Evolutionary conservation across 2,113 vertebrate genomes (phyloP), one percentile per base, ranked within the genome.

Genomic region (Steatornis caripensis): DNA sequence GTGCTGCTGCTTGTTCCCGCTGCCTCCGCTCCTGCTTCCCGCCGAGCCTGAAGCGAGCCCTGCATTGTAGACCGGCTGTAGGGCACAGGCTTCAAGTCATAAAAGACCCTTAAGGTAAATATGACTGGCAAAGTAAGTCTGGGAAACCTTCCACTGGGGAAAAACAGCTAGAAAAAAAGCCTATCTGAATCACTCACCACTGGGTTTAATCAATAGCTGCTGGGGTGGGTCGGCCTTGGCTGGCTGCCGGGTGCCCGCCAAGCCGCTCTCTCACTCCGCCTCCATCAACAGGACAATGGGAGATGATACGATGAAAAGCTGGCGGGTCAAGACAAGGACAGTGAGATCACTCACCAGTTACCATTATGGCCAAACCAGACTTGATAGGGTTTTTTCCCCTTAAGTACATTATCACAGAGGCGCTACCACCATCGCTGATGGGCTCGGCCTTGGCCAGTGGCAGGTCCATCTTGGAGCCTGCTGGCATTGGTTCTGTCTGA

Each of bases 401-500:
- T 49, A 6, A 39, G 4, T 75, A 1, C 7, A 9, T 61, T 78
- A 29, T 29, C 13, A 5, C 24, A 11, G 30, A 34, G 15, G 24
- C 0, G 1, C 14, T 7, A 5, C 20, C 21, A 7, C 6, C 0
- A 1, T 45, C 2, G 0, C 46, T 57, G 20, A 5, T 69, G 14
- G 37, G 24, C 39, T 91, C 10, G 5, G 41, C n/a, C 20, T 82
- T 82, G 65, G 15, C 21, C 46, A 70, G 21, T 1, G 2, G 24
- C 3, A 1, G 22, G 8, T 57, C 32, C 2, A 0, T 61, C 10
- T 24, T 82, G 41, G 55, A 79, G 43, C 34, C 0, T 0, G 23
- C 69, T 88, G 43, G 46, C 5, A 10, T 8, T 43, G 51, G 15
- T 22, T 41, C 26, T 77, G 1, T 27, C 1, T 0, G 34, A 64